Evolutionary conservation across 2,888 invertebrate species (phyloP).

Genomic region (Reticulitermes lucifugus): DNA sequence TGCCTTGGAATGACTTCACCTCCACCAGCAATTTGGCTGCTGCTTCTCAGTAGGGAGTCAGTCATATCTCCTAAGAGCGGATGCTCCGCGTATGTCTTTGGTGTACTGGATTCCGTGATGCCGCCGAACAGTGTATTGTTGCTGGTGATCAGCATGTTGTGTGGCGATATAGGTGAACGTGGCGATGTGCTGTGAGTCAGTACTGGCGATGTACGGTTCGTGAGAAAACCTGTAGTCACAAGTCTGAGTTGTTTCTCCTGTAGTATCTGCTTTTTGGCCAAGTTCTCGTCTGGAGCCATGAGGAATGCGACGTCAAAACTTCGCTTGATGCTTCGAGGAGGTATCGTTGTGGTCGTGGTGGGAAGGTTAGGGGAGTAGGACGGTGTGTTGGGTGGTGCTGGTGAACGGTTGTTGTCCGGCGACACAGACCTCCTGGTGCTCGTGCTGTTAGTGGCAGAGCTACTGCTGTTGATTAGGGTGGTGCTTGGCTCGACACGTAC

Average conservation of each 20-base stretch:
- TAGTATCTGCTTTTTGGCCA: constrained; percentile 71
- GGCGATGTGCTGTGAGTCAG: not conserved
- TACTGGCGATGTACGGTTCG: constrained; percentile 36
- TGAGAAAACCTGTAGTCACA: constrained; percentile 53
- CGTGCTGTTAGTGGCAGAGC: not conserved
- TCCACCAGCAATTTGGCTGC: constrained; percentile 8
- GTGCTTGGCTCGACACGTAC: constrained; percentile 43
- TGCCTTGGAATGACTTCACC: constrained; percentile 9
- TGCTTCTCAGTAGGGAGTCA: constrained; percentile 22
- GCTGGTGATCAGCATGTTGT: not conserved
- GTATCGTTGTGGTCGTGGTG: constrained; percentile 61
- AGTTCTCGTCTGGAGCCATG: constrained; percentile 87
- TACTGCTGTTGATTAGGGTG: constrained; percentile 17
- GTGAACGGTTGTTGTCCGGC: constrained; percentile 39
- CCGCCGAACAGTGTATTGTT: not conserved
- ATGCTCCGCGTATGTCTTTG: not conserved
- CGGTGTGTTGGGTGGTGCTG: constrained; percentile 17
- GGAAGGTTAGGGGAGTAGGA: constrained; percentile 46
- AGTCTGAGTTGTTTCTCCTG: constrained; percentile 63
- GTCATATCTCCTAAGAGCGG: not conserved
- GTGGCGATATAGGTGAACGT: constrained; percentile 13
- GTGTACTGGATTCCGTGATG: not conserved
- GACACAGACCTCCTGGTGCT: constrained; percentile 17
- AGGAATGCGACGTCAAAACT: constrained; percentile 93
- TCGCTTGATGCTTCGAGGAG: constrained; percentile 70